Conservation (phyloP, 2,113 vertebrate species). For the Osmerus mordax region DNA sequence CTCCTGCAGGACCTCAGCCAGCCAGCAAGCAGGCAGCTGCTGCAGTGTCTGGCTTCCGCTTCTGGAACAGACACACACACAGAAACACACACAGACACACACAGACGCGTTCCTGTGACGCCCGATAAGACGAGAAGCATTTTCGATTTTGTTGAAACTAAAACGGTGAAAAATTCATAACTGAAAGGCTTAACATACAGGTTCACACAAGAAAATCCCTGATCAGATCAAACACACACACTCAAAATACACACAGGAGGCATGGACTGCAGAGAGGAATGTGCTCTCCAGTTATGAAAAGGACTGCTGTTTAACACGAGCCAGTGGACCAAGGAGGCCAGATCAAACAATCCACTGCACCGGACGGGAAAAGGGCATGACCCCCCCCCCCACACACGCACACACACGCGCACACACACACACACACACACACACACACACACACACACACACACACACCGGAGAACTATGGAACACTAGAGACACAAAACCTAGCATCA, state of each 20-base stretch:
- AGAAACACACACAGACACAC: not conserved
- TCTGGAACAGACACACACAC: slow-evolving; percentile 43
- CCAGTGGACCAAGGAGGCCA: slow-evolving; percentile 35
- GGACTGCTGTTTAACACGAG: slow-evolving; percentile 50
- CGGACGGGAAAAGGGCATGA: slow-evolving; percentile 8
- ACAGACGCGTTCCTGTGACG: not conserved
- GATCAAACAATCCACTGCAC: slow-evolving; percentile 37
- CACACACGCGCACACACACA: too few relatives aligned
- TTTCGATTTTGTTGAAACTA: too few relatives aligned
- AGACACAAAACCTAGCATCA: slow-evolving; percentile 57
- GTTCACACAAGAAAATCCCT: not conserved
- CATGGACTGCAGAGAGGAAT: slow-evolving; percentile 24
- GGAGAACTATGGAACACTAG: slow-evolving; percentile 9
- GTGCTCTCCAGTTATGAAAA: slow-evolving; percentile 34
- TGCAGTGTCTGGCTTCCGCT: slow-evolving; percentile 76
- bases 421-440: not conserved
- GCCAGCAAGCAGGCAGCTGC: slow-evolving; percentile 84
- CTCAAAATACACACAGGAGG: slow-evolving; percentile 26
- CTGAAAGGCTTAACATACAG: not conserved
- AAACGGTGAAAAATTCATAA: too few relatives aligned
- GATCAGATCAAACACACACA: not conserved
- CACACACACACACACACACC: slow-evolving; percentile 29
- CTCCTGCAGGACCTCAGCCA: slow-evolving; percentile 84
- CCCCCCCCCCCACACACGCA: too few relatives aligned
- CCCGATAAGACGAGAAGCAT: too few relatives aligned